Base-by-base conservation (phyloP, 1,140 invertebrate genomes). In the Neodiprion pinetum region DNA sequence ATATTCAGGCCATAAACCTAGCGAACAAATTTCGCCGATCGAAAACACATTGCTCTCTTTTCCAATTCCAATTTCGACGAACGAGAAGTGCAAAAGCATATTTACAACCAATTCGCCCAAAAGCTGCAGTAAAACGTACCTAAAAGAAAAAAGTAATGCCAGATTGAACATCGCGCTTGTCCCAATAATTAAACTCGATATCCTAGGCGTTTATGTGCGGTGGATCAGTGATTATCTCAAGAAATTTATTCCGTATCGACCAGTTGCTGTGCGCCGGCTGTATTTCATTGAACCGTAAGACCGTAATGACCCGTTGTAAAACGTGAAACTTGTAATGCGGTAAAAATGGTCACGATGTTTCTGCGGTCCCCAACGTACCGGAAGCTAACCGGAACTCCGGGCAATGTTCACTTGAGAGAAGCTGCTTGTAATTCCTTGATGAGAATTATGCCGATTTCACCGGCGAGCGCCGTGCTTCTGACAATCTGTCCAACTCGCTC, bases 241-340 rank as follows among this genome's bases (percentile, higher is more conserved):
- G 53, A 17, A 12, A 61, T 61, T 61, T 14, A 61, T 61, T 61
- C 53, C 53, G 53, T 61, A 61, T 9, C 53, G 53, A 61, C 53
- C n/a, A 8, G 53, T 12, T 61, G 1, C 28, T 40, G 28, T 61
- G 53, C 53, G 53, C 53, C 4, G 53, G 11, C 8, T 61, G 53
- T 61, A 17, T 61, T 61, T 17, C 53, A 61, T 61, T 61, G 53
- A 17, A 61, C n/a, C 53, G 53, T 61, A 61, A 61, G 53, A 61
- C 53, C 53, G 53, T 61, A 61, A 61, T 61, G 53, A 61, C 3
- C 53, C 53, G 53, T 61, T 8, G 53, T 61, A 61, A 61, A 61
- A 61, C 9, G 53, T 61, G 9, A 0, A 61, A 61, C 53, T 61
- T 61, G 4, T 9, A 61, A 61, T 61, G 53, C 53, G 53, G 53